Conservation (phyloP, 1,140 invertebrate genomes). For the Tetraneura akinire region DNA sequence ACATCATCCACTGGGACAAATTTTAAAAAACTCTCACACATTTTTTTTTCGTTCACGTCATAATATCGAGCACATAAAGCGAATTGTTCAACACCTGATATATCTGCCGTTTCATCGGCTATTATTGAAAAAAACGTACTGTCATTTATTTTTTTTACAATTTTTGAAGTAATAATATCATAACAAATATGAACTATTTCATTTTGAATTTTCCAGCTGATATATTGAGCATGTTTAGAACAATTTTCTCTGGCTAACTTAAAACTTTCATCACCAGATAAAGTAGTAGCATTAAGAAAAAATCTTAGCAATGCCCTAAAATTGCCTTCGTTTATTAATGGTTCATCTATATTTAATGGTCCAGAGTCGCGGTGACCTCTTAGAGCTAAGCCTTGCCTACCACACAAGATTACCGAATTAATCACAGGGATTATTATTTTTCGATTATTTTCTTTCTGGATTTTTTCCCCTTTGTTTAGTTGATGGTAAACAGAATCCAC, state of each 20-base stretch:
- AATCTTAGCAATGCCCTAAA: conserved; percentile 55
- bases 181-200: conserved; percentile 53
- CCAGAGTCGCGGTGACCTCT: conserved; percentile 50
- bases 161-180: conserved; percentile 50
- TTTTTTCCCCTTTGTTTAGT: conserved; percentile 22
- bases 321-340: conserved; percentile 54
- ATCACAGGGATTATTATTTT: conserved; percentile 39
- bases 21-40: conserved; percentile 54
- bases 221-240: conserved; percentile 40
- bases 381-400: conserved; percentile 51
- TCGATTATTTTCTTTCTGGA: conserved; percentile 15
- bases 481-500: not conserved
- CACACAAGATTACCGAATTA: conserved; percentile 52
- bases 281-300: conserved; percentile 48
- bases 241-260: conserved; percentile 50
- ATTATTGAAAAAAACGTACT: conserved; percentile 51
- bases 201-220: conserved; percentile 53
- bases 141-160: conserved; percentile 52
- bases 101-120: conserved; percentile 52
- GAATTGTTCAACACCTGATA: conserved; percentile 52
- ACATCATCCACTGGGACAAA: conserved; percentile 55
- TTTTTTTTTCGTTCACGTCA: conserved; percentile 18
- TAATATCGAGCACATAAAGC: conserved; percentile 53
- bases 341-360: conserved; percentile 49
- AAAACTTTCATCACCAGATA: conserved; percentile 45